These are phyloP conservation scores for Sepiola atlantica DNA, from an alignment of 2,888 invertebrate genomes.

Conservation along the genomic window DNA sequence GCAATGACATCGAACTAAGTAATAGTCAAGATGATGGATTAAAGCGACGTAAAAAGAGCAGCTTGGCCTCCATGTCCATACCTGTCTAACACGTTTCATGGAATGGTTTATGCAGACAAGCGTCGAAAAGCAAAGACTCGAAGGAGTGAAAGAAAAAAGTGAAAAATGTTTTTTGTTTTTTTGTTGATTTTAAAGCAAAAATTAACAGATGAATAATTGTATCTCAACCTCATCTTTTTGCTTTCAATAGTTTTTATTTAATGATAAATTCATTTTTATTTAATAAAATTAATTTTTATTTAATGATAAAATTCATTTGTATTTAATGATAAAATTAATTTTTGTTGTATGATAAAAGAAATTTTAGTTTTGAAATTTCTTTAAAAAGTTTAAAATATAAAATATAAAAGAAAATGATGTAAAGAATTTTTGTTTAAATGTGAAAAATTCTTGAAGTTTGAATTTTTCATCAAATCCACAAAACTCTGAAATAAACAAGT, in stretches of 20 bases:
- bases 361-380: background rate
- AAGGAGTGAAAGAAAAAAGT: background rate
- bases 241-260: background rate
- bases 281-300: no score
- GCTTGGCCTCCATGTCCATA: background rate
- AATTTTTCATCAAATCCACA: background rate
- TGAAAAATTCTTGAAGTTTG: background rate
- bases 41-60: background rate
- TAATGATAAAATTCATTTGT: no score
- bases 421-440: background rate
- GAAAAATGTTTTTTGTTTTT: background rate
- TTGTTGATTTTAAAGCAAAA: background rate
- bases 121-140: background rate
- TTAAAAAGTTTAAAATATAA: background rate
- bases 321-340: no score
- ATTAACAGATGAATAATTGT: background rate
- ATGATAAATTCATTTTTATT: no score
- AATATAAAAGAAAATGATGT: background rate
- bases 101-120: background rate
- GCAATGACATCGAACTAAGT: background rate
- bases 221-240: background rate
- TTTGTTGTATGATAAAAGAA: no score
- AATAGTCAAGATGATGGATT: background rate
- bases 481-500: background rate
- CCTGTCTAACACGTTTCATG: background rate